A percentile compares a stretch with the other conserved stretches of the same genome.
These are phyloP conservation scores for Nyctibius grandis DNA, from an alignment of 2,797 vertebrate genomes.

Conservation along the genomic window DNA sequence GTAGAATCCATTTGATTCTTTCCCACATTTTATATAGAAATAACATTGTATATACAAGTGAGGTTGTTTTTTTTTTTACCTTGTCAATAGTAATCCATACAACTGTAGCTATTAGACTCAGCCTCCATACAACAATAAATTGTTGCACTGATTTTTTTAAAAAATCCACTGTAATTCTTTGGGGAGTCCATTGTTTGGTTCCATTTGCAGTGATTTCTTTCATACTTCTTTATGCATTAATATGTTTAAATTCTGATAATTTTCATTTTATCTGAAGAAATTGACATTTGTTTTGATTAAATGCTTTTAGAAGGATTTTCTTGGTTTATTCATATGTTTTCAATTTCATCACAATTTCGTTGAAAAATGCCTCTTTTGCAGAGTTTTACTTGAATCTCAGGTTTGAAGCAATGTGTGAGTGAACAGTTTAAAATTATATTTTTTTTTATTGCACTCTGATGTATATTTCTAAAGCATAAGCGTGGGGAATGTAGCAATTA, in stretches of 20 bases:
- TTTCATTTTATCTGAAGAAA: background rate
- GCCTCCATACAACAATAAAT: background rate
- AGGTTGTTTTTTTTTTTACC: background rate
- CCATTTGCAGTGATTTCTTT: background rate
- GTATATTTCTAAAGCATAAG: background rate
- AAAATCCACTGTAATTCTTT: background rate
- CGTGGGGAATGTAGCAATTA: background rate
- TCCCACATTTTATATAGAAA: background rate
- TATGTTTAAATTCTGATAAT: background rate
- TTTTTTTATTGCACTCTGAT: background rate
- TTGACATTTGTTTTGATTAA: background rate
- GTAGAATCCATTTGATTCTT: background rate
- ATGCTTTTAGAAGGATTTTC: background rate
- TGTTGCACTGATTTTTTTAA: background rate
- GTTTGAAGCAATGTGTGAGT: background rate
- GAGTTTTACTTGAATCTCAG: background rate
- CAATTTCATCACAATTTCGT: background rate
- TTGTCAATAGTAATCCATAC: background rate
- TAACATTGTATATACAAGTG: background rate
- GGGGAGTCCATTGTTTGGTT: background rate
- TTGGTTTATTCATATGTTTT: background rate
- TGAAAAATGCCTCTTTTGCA: background rate
- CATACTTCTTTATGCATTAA: background rate
- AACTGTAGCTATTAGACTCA: background rate
- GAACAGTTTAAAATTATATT: background rate